These are phyloP conservation scores for Macroglossus sobrinus DNA, from an alignment of 2,113 vertebrate genomes.

Conservation along the genomic window DNA sequence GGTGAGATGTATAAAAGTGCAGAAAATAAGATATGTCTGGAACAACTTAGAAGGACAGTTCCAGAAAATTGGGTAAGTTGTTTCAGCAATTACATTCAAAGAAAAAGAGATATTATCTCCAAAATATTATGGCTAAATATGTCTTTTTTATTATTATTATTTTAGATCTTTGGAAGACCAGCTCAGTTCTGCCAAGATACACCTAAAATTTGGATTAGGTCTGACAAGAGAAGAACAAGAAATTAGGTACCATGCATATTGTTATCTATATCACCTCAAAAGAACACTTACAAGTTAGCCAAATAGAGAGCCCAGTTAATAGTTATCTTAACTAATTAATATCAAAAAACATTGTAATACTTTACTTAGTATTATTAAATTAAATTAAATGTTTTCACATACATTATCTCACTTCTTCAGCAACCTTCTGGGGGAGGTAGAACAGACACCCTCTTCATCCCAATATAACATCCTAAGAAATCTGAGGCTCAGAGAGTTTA, in stretches of 20 bases:
- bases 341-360: background rate
- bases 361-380: background rate
- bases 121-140: background rate
- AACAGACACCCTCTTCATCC: background rate
- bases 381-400: background rate
- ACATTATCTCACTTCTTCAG: background rate
- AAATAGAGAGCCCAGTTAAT: background rate
- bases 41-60: conserved; percentile 80
- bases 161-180: conserved; percentile 83
- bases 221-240: conserved; percentile 79
- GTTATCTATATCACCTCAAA: background rate
- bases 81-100: background rate
- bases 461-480: background rate
- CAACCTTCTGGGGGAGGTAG: background rate
- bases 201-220: conserved; percentile 82
- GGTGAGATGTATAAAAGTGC: conserved; percentile 84
- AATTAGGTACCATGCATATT: conserved; percentile 76
- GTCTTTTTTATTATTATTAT: conserved; percentile 38
- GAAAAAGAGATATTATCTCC: background rate
- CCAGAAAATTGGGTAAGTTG: conserved; percentile 84
- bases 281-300: background rate
- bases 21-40: conserved; percentile 87
- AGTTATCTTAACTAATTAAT: background rate
- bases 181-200: conserved; percentile 81
- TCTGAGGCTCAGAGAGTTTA: background rate